Evolutionary conservation across 2,797 vertebrate species (phyloP), one percentile per base, ranked within the genome.

Genomic region (Lagorchestes hirsutus): DNA sequence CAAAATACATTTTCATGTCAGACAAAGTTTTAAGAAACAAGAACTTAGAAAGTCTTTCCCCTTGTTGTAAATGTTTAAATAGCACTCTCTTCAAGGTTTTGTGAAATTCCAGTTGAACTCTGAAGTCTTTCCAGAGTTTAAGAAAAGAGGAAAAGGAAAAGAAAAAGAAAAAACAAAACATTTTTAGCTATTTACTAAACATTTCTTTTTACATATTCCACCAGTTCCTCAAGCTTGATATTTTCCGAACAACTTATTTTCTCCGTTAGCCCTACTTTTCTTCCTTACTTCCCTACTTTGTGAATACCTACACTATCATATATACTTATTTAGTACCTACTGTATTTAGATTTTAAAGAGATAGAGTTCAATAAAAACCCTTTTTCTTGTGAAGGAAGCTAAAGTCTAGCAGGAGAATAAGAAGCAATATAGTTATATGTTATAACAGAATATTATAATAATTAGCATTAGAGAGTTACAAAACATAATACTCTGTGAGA

Each of bases 61-160:
- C 10, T 62, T 90, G 67, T 95, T 54, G 1, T 91, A 50, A 96
- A 90, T 55, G 54, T 95, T 57, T 90, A 91, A 58, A 67, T 93
- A 27, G 4, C 22, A 52, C 9, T 52, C 54, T 93, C 28, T 13
- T 92, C 16, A n/a, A 55, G 16, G 93, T 91, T 95, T 46, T 90
- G 56, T 57, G 57, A 95, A 91, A 52, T 90, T 29, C 31, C 55
- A 94, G 93, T n/a, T 95, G 92, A 14, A 9, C 56, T 67, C 87
- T 92, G 24, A 94, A 57, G 93, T 50, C 95, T 96, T 13, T 96
- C n/a, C 55, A 46, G n/a, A 59, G 4, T 14, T 57, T 27, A 94
- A 90, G 55, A 91, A 46, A 46, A 3, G 46, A 46, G 46, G 46
- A 46, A 46, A 46, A 46, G 13, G 74, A 34, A 62, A 52, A 74